Evolutionary conservation across 2,888 invertebrate species (phyloP), one percentile per base, ranked within the genome.

Genomic region (Apocheima hispidaria): DNA sequence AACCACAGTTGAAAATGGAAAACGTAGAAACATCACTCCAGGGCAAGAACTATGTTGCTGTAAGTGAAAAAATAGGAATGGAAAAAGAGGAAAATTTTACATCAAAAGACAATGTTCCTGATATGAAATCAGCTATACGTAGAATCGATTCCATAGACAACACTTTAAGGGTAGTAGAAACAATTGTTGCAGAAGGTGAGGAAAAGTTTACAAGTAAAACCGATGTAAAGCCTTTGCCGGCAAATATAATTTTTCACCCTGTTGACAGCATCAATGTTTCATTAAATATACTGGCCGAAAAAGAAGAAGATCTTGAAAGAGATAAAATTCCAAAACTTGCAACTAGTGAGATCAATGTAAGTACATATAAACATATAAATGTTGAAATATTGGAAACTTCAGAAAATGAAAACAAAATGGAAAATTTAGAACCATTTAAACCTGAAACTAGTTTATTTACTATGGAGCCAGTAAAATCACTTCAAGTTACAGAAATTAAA

Each of bases 401-500:
- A 38, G 88, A 88, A 77, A 55, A 65, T 12, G 87, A 82, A 75
- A 68, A 73, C 41, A 62, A 33, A 12, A 64, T 86, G 10, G 60
- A 71, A 9, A 59, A 68, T n/a, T 28, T 55, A 48, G 65, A 64
- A 23, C 59, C 50, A 28, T 50, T 56, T 14, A 78, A 72, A 53
- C 65, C 75, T 60, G 73, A 81, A 71, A 66, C 71, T 18, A 73
- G 75, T 20, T 69, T 77, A 33, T 43, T 83, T 44, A 70, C 50
- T 28, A 44, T 85, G 63, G 82, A 86, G 65, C 59, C 79, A 14
- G 64, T 74, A 0, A 81, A 75, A 68, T 72, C 87, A 16, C 59
- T 88, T 43, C 59, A 73, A 55, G 75, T 94, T 0, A 93, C 85
- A 30, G 93, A 94, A 86, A 81, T 92, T 28, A 85, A 89, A 60